Conservation (phyloP, 1,140 invertebrate genomes). For the Drosophila willistoni region DNA sequence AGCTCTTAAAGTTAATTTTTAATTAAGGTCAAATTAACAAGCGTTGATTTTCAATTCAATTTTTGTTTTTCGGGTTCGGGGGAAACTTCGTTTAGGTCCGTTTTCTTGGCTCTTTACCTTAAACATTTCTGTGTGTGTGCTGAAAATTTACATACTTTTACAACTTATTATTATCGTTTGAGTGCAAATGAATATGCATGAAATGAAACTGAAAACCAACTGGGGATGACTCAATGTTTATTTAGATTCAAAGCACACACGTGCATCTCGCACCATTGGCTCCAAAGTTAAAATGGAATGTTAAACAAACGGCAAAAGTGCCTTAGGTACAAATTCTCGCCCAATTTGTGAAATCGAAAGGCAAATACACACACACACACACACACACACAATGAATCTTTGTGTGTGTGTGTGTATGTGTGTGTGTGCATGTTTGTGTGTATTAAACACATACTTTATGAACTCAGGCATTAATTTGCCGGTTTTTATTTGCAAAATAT, state of each 20-base stretch:
- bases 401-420: background rate
- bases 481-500: background rate
- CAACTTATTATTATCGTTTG: constrained; percentile 3
- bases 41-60: too few relatives aligned
- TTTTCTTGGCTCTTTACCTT: too few relatives aligned
- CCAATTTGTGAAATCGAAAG: background rate
- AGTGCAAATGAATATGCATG: constrained; percentile 13
- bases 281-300: constrained; percentile 4
- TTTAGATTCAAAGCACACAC: constrained; percentile 12
- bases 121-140: background rate
- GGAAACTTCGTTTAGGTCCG: background rate
- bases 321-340: constrained; percentile 6
- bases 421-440: background rate
- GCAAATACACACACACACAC: background rate
- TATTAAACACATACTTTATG: background rate
- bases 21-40: too few relatives aligned
- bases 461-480: background rate
- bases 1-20: too few relatives aligned
- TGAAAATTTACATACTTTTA: background rate
- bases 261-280: constrained; percentile 8
- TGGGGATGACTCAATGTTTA: background rate
- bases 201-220: background rate
- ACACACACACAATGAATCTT: background rate
- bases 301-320: constrained; percentile 4
- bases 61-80: too few relatives aligned